Evolutionary conservation across 2,888 invertebrate genomes (phyloP), one percentile per base, ranked within the genome.

Genomic region (Cordilura impudica): DNA sequence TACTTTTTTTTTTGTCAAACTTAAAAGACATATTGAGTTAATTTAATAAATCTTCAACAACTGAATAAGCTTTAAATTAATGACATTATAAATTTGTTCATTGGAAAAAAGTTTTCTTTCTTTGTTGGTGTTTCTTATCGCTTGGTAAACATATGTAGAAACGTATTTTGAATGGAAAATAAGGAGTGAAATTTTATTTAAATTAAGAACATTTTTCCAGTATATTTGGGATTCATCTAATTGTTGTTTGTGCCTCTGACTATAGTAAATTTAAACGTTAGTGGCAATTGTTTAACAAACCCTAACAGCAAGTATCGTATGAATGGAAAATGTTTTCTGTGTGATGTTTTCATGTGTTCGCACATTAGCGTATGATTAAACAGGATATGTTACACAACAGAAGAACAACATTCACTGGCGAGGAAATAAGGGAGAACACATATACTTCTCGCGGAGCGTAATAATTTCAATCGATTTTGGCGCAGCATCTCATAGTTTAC

Each of bases 41-140:
- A 87, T 87, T 87, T 87, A 87, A 87, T 87, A 87, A 87, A 87
- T 87, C 87, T 87, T 87, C 84, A 86, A 85, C 87, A 87, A 87
- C 86, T 87, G 87, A 87, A 86, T 87, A 86, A 86, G 87, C 85
- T 87, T 87, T 85, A 87, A 87, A 87, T 87, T 87, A 87, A 87
- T 86, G 87, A 86, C 86, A 85, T 84, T 85, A 84, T 83, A 86
- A 87, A 86, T 39, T 56, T 61, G 6, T 56, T 19, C 47, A 21
- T 19, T 39, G 8, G 3, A 53, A 53, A 23, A 56, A 58, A 31
- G 16, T 29, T 51, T 47, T 56, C 8, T 21, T 83, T 84, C 86
- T 86, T 85, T 85, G 84, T 86, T 85, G 84, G 85, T 83, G 82
- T 83, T 82, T 86, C 84, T n/a, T 39, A 39, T 85, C 84, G n/a